These are phyloP conservation scores for Amiota minor DNA, from an alignment of 2,888 invertebrate genomes.

Conservation along the genomic window DNA sequence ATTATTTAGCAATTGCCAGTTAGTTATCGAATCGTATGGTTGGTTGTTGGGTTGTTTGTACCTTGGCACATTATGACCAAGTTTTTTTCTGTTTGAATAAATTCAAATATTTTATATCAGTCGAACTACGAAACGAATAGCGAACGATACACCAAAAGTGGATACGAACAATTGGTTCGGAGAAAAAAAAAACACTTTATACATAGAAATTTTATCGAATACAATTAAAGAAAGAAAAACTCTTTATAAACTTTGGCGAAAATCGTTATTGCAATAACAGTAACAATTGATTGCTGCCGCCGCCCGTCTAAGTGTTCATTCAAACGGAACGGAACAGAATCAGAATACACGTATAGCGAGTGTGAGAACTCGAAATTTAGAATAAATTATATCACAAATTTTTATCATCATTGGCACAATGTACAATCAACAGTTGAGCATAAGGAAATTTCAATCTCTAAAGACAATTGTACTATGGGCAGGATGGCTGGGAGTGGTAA, in stretches of 20 bases:
- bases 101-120: conserved; percentile 2
- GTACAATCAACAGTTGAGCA: conserved; percentile 44
- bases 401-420: conserved; percentile 35
- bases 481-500: conserved; percentile 56
- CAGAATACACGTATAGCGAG: too few species aligned
- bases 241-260: neutral
- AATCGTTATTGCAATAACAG: neutral
- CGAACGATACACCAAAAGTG: conserved; percentile 1
- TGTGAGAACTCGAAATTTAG: neutral
- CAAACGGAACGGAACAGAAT: neutral
- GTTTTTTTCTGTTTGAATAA: neutral
- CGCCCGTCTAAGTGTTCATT: neutral
- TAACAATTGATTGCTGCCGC: neutral
- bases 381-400: neutral
- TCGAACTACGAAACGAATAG: conserved; percentile 21
- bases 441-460: conserved; percentile 54
- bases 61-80: neutral
- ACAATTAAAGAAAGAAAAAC: neutral
- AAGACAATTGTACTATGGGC: conserved; percentile 48
- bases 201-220: neutral
- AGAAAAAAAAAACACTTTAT: neutral
- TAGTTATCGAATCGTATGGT: neutral
- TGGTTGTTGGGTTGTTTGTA: neutral
- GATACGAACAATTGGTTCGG: neutral
- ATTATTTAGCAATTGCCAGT: conserved; percentile 3